These are phyloP conservation scores for Autographa pulchrina DNA, from an alignment of 2,888 invertebrate genomes.

Conservation along the genomic window DNA sequence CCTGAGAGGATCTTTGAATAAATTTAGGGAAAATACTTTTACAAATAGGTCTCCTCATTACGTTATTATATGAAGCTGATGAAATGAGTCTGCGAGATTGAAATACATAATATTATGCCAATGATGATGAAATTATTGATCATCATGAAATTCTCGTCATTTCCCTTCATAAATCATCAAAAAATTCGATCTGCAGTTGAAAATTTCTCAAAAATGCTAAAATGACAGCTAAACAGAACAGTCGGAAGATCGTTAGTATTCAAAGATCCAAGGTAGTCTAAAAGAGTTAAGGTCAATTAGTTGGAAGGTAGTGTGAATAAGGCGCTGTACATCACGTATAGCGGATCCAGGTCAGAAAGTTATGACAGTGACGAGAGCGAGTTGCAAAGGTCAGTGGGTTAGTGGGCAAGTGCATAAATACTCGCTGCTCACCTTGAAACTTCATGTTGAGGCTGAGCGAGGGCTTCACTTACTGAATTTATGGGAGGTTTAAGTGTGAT, in stretches of 20 bases:
- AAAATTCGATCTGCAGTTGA: too few species aligned
- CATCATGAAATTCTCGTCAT: not conserved
- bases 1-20: slow-evolving; percentile 47
- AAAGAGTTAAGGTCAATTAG: slow-evolving; percentile 5
- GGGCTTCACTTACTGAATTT: not conserved
- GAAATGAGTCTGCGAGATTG: slow-evolving; percentile 40
- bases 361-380: slow-evolving; percentile 37
- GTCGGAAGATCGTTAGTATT: not conserved
- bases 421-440: slow-evolving; percentile 22
- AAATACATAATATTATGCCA: slow-evolving; percentile 20
- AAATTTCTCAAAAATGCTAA: too few species aligned
- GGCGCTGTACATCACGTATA: not conserved
- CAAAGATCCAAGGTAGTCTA: not conserved
- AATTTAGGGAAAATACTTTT: slow-evolving; percentile 51
- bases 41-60: slow-evolving; percentile 54
- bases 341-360: slow-evolving; percentile 32
- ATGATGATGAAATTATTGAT: not conserved
- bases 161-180: not conserved
- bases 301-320: not conserved
- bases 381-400: slow-evolving; percentile 44
- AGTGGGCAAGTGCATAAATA: slow-evolving; percentile 29
- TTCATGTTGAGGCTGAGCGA: not conserved
- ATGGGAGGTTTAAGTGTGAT: not conserved
- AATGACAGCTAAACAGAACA: not conserved
- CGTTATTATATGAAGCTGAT: slow-evolving; percentile 46